Conservation (phyloP, 1,140 invertebrate genomes). For the Drosophila pallidifrons region DNA sequence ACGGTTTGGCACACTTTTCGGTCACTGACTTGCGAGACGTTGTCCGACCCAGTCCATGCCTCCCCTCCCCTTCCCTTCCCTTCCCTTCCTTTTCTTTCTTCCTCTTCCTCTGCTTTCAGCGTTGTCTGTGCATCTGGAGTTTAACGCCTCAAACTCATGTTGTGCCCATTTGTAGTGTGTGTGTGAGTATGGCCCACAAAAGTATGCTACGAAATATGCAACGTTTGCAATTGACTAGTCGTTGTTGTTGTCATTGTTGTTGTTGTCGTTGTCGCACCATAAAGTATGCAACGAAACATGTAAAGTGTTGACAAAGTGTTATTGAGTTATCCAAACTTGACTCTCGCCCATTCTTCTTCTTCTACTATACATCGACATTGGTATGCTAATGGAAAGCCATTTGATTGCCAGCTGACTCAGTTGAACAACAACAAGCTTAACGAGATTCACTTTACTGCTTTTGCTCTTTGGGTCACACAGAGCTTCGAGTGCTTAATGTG, state of each 20-base stretch:
- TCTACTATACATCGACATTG: not conserved
- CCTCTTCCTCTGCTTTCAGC: not conserved
- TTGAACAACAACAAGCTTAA: not conserved
- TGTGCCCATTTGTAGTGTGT: not conserved
- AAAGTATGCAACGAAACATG: conserved; percentile 35
- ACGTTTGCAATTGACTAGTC: conserved; percentile 31
- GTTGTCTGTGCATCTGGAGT: not conserved
- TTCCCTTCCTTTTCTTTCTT: not conserved
- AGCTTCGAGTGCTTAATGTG: not conserved
- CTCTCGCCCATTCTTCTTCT: not conserved
- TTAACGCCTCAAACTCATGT: conserved; percentile 24
- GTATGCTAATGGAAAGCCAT: conserved; percentile 21
- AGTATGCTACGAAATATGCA: conserved; percentile 51
- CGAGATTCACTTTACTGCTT: not conserved
- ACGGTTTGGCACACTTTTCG: conserved; percentile 43
- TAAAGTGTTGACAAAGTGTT: conserved; percentile 40
- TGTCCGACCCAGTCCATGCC: not conserved
- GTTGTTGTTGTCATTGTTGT: not conserved
- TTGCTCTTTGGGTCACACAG: not conserved
- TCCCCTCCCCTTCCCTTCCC: too few relatives aligned
- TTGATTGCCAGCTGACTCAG: conserved; percentile 11
- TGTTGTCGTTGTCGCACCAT: conserved; percentile 23
- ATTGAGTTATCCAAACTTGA: conserved; percentile 33
- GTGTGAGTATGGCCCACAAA: conserved; percentile 15
- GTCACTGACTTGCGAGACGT: conserved; percentile 39